A percentile compares a stretch with the other conserved stretches of the same genome.
phyloP scores from a whole-genome alignment of 2,113 vertebrate genomes.

The Cepphus grylle region DNA sequence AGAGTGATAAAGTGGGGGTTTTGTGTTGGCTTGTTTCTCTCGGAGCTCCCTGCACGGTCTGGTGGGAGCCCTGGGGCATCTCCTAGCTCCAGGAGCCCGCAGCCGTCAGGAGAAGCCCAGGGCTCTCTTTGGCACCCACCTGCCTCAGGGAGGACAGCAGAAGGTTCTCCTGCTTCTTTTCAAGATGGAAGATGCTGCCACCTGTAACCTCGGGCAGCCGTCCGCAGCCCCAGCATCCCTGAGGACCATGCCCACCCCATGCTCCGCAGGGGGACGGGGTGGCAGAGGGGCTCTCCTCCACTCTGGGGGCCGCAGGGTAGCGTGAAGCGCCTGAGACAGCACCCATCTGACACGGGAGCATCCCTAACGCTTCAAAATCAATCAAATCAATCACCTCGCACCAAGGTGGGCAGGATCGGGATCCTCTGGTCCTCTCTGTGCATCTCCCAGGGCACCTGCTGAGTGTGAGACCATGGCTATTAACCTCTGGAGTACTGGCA shows the following conservation, averaged over 20 bases:
- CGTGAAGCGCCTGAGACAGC: background rate
- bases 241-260: rapidly evolving
- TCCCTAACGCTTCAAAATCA: background rate
- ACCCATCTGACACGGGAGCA: background rate
- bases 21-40: background rate
- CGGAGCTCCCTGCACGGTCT: background rate
- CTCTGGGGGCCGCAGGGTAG: background rate
- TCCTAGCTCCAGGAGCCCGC: background rate
- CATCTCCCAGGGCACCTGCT: background rate
- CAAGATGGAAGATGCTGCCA: background rate
- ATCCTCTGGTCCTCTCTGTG: background rate
- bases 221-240: too few species aligned
- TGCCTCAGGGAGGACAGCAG: background rate
- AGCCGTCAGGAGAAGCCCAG: background rate
- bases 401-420: background rate
- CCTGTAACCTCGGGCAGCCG: background rate
- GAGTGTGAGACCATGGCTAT: background rate
- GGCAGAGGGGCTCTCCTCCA: background rate
- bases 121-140: background rate
- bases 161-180: background rate
- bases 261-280: rapidly evolving
- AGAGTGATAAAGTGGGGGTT: background rate
- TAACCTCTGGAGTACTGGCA: background rate
- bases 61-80: background rate
- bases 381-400: background rate